Base-by-base conservation (phyloP, 2,888 invertebrate species). In the Lycocerus yunnanus region DNA sequence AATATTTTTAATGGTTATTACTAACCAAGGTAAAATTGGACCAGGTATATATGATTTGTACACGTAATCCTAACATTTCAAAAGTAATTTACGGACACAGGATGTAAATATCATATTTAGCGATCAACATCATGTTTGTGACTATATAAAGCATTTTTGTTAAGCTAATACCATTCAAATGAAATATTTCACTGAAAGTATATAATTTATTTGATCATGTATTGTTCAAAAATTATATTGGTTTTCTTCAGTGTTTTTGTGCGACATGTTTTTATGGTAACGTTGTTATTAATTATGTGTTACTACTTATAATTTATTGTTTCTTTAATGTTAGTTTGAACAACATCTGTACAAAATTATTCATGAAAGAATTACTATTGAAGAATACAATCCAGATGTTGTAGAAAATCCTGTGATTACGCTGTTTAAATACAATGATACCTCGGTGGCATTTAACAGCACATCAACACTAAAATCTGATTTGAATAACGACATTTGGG, bases 381-480 rank as follows among this genome's bases (percentile, higher is more conserved):
- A 68, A 9, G 72, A 72, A 63, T 72, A 68, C 15, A 72, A 72
- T 14, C 20, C 11, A 14, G 68, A 72, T 14, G 15, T 59, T 18
- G 20, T 72, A 6, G 68, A 72, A 65, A 65, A 72, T 63, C 72
- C 72, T 24, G 21, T 68, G 11, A 43, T 72, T n/a, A 63, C 61
- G 3, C 21, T 72, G 21, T 72, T 72, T 21, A 18, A 72, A 24
- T 72, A 20, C 21, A 72, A 72, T 21, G 63, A 63, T 9, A 68
- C 72, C 11, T 24, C 72, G 3, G 8, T 43, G 18, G 72, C 72
- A 20, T 72, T 63, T 21, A 72, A 68, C 16, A 43, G 68, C 20
- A 27, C 63, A 6, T 61, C 15, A 11, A 63, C 63, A 5, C 6
- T 72, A n/a, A 68, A 63, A 16, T 11, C 13, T 6, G 63, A 61